Conservation (phyloP, 2,113 vertebrate genomes). For the Thalassarche chlororhynchos region DNA sequence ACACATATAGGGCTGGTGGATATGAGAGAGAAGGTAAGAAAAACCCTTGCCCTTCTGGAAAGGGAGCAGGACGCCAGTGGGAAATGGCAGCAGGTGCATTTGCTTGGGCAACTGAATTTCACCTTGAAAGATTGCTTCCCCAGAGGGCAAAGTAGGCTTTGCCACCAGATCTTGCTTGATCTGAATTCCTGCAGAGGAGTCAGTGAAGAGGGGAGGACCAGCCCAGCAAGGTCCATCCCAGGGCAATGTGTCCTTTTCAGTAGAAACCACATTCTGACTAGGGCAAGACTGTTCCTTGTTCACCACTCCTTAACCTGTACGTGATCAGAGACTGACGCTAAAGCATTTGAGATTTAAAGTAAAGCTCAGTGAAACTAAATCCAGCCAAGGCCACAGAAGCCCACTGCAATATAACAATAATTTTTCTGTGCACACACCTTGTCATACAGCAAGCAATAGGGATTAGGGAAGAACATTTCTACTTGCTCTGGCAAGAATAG, state of each 20-base stretch:
- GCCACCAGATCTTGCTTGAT: not conserved
- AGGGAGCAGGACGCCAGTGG: not conserved
- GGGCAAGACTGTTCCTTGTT: not conserved
- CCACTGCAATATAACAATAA: too few species aligned
- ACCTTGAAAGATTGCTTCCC: not conserved
- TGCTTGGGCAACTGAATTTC: not conserved
- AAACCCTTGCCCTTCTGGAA: not conserved
- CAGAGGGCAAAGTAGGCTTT: not conserved
- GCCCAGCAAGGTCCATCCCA: not conserved
- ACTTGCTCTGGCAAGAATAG: not conserved
- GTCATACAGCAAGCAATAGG: not conserved
- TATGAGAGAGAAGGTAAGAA: not conserved
- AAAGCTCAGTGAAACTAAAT: not conserved
- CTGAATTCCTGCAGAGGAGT: not conserved
- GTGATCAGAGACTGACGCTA: accelerated
- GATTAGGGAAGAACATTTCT: not conserved
- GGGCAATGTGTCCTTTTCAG: not conserved
- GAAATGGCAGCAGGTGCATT: not conserved
- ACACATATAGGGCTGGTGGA: too few species aligned
- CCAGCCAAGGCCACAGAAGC: not conserved
- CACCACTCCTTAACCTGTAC: not conserved
- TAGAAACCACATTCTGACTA: not conserved
- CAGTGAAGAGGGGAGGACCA: not conserved
- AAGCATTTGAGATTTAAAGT: not conserved
- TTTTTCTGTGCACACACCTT: not conserved